Conservation (phyloP, 64 coral and sea anemone species). For the Exaiptasia diaphana region DNA sequence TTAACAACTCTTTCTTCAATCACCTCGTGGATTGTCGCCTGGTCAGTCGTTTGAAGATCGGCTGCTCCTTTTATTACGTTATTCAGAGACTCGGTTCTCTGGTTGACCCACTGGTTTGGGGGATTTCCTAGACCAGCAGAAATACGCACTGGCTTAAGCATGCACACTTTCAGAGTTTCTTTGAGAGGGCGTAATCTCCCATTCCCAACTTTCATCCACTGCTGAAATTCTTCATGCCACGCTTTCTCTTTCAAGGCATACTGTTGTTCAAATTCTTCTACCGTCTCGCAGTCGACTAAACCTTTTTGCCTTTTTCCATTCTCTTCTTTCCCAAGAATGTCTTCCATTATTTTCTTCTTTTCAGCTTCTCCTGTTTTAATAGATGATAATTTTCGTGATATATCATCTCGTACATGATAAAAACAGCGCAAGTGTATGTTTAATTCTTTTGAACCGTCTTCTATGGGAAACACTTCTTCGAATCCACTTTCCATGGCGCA, state of each 20-base stretch:
- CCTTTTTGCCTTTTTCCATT: conserved; percentile 39
- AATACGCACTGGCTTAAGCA: conserved; percentile 50
- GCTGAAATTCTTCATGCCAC: conserved; percentile 14
- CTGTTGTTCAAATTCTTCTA: conserved; percentile 27
- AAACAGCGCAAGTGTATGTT: conserved; percentile 63
- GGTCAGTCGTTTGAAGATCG: conserved; percentile 14
- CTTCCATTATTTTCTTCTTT: not conserved
- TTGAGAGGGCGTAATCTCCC: conserved; percentile 13
- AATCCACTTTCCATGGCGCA: conserved; percentile 47
- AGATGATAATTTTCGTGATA: not conserved
- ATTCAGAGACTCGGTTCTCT: conserved; percentile 39
- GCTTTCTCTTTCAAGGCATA: not conserved
- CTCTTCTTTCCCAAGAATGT: conserved; percentile 11
- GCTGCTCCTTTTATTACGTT: conserved; percentile 37
- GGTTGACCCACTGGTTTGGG: conserved; percentile 54
- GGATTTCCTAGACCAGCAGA: conserved; percentile 50
- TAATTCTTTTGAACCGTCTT: not conserved
- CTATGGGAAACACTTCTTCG: conserved; percentile 39
- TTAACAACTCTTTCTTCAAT: conserved; percentile 48
- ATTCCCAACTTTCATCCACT: conserved; percentile 22
- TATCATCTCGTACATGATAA: conserved; percentile 34
- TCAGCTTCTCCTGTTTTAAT: conserved; percentile 1
- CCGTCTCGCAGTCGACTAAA: conserved; percentile 35
- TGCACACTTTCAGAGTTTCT: conserved; percentile 13
- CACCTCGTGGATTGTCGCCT: conserved; percentile 37